Evolutionary conservation across 2,113 vertebrate genomes (phyloP), one percentile per base, ranked within the genome.

Genomic region (Rafetus swinhoei): DNA sequence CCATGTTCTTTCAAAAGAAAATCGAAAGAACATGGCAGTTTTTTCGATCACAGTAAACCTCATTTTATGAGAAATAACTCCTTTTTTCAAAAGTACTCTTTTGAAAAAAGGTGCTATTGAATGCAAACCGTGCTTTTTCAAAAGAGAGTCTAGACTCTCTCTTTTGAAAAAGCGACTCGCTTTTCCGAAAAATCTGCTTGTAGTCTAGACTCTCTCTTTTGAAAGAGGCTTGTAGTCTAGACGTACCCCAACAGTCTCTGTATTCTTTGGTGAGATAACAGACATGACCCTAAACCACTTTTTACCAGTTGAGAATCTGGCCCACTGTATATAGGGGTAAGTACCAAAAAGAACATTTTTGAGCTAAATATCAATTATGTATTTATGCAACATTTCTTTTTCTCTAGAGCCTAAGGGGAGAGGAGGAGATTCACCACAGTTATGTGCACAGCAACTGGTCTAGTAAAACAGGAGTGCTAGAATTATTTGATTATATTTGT

Each of bases 381-480:
- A 56, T 93, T 79, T n/a, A 29, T 93, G 21, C n/a, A 72, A n/a
- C 7, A 21, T 21, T 72, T 35, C 21, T 72, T 35, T 12, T 79
- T 45, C 88, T 95, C 62, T 65, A 74, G 79, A 85, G 86, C 22
- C 82, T 93, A n/a, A 8, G 2, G 9, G 45, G 45, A 45, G 45
- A 45, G 45, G 45, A 45, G 5, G 19, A n/a, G 16, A 72, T 3
- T 18, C 65, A 21, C 16, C 74, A 77, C 22, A 50, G 14, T 45
- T 24, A 45, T 95, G 93, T 94, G 85, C 87, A 86, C 93, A 56
- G 87, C 90, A 94, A 94, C 93, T 88, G 93, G 89, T 93, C 86
- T 96, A 95, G 90, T 95, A 93, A 94, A 94, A 19, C 53, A 87
- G 56, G 27, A 25, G 91, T 72, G 65, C 39, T 50, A 13, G 39